Conservation (phyloP, 1,140 invertebrate species). For the Sinonovacula constricta region DNA sequence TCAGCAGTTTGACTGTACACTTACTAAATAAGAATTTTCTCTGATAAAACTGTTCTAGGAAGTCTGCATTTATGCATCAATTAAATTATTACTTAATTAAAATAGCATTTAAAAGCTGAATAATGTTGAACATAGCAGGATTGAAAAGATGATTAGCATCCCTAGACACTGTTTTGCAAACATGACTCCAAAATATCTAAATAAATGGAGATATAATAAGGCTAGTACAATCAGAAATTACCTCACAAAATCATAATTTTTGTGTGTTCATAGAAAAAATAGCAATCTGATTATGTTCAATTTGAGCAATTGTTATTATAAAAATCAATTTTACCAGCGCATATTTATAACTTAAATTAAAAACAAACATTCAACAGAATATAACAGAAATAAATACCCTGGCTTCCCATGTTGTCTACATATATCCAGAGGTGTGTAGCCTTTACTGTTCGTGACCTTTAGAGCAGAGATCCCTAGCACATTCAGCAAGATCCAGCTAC, state of each 20-base stretch:
- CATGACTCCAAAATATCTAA: too few species aligned
- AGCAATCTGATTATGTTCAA: not conserved
- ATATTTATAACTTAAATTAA: not conserved
- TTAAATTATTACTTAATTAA: too few species aligned
- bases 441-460: constrained; percentile 63
- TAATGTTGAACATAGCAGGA: not conserved
- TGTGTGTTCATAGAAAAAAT: not conserved
- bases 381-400: too few species aligned
- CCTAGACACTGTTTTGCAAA: not conserved
- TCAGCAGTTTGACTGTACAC: too few species aligned
- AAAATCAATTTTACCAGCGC: not conserved
- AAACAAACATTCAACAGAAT: not conserved
- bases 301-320: not conserved
- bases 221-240: too few species aligned
- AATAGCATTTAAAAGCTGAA: too few species aligned
- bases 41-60: too few species aligned
- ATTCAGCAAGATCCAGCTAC: constrained; percentile 69
- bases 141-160: not conserved
- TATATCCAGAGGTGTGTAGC: constrained; percentile 67
- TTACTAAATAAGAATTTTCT: too few species aligned
- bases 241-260: too few species aligned
- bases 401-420: constrained; percentile 57
- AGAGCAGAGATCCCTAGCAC: constrained; percentile 53
- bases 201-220: too few species aligned
- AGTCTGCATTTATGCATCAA: too few species aligned